Base-by-base conservation (phyloP, 2,797 vertebrate species). In the Jordanella pulchra region DNA sequence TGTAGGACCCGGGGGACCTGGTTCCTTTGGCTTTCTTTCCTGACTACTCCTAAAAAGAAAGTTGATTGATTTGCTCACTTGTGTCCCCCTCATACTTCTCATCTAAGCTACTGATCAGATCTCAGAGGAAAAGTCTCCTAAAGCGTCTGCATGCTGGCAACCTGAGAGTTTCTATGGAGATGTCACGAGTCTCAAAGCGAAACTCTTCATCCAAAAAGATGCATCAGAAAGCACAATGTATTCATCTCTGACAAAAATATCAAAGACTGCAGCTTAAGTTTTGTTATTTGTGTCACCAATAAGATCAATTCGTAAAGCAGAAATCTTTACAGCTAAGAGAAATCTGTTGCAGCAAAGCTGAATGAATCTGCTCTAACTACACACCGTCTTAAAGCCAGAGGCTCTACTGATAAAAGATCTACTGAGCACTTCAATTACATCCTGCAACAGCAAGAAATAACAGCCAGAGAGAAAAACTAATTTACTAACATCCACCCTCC, bases 151-250 rank as follows among this genome's bases (percentile, higher is more conserved):
- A 81, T 83, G 73, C 73, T 86, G 90, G 89, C 83, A 86, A 91
- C 75, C 79, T 47, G 73, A 75, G 75, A 72, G 93, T 94, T 93
- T 91, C 94, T 86, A 94, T 94, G 92, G 93, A 80, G 89, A 94
- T 86, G n/a, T 86, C 90, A 93, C 85, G 81, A 89, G 88, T 85
- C 47, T 54, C 86, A 69, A 72, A 28, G 79, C 65, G 85, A 78
- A 84, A 89, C 81, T 80, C 87, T 89, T 89, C 73, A 11, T 23
- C 77, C 80, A 44, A 81, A 89, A 75, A 75, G 81, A 90, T 79
- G 85, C 81, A 64, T 87, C 83, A 90, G 88, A 81, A 86, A 83
- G 39, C 35, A 45, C 44, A 32, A 81, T 77, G 80, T 72, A 88
- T 85, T 89, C 67, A 87, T 80, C 63, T 76, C 61, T 61, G 71